These are phyloP conservation scores for Stegostoma tigrinum DNA, from an alignment of 2,113 vertebrate genomes.

Conservation along the genomic window DNA sequence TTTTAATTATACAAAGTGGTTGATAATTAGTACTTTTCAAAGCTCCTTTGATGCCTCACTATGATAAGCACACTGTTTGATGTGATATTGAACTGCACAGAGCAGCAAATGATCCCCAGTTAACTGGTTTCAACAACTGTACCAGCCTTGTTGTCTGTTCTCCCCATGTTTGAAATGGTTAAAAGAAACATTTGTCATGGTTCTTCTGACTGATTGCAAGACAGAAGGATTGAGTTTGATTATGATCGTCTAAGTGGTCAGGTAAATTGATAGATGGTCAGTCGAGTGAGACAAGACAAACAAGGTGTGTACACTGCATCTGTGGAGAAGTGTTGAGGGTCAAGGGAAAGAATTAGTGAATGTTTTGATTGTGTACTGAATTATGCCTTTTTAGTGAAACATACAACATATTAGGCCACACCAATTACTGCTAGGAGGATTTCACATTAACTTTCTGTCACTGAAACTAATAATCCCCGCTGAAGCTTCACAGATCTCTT, in stretches of 20 bases:
- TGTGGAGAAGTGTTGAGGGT: neutral
- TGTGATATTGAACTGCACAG: slow-evolving; percentile 4
- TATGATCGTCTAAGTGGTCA: neutral
- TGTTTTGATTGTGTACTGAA: neutral
- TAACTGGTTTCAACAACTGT: neutral
- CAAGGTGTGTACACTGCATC: neutral
- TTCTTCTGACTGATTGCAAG: neutral
- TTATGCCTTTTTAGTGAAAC: neutral
- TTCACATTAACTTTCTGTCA: neutral
- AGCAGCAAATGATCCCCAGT: neutral
- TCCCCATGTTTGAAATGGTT: neutral
- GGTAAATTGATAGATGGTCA: neutral
- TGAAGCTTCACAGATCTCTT: neutral
- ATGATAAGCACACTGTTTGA: neutral
- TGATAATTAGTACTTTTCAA: slow-evolving; percentile 22
- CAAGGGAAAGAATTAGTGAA: neutral
- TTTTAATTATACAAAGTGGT: slow-evolving; percentile 18
- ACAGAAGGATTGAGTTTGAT: neutral
- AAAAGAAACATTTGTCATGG: neutral
- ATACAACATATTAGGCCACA: neutral
- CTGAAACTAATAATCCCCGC: neutral
- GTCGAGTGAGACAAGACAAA: neutral
- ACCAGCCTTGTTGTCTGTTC: neutral
- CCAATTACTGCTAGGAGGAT: neutral
- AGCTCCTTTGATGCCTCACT: neutral